A percentile compares a stretch with the other conserved stretches of the same genome.
These are phyloP conservation scores for Apodemus agrarius DNA, from an alignment of 2,797 vertebrate species.

Conservation along the genomic window DNA sequence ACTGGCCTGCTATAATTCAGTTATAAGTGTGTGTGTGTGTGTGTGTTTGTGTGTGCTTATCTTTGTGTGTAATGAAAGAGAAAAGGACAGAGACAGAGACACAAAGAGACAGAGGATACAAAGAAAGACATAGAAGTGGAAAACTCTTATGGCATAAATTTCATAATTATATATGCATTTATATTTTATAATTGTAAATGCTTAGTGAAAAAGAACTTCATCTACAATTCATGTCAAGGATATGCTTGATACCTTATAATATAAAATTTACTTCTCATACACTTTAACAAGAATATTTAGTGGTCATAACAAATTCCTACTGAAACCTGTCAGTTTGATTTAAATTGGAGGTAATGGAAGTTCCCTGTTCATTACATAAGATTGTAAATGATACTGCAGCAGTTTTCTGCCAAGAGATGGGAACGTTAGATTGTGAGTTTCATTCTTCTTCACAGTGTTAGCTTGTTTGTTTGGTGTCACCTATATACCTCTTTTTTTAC, in stretches of 20 bases:
- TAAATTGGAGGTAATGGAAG: conserved; percentile 79
- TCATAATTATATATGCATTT: not conserved
- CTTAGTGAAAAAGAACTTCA: not conserved
- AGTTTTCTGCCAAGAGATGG: conserved; percentile 48
- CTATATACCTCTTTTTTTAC: not conserved
- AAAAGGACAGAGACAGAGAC: not conserved
- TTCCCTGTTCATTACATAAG: conserved; percentile 68
- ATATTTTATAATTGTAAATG: conserved; percentile 5
- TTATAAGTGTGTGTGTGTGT: not conserved
- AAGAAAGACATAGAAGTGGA: not conserved
- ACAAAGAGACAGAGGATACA: not conserved
- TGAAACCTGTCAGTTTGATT: conserved; percentile 79
- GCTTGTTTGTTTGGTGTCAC: not conserved
- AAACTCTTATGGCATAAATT: not conserved
- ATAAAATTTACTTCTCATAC: conserved; percentile 44
- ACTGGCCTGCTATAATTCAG: not conserved
- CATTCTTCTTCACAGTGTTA: not conserved
- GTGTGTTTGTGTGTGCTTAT: not conserved
- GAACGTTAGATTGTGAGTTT: not conserved
- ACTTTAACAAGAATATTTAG: conserved; percentile 68
- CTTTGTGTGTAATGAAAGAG: not conserved
- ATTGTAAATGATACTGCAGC: not conserved
- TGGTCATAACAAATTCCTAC: conserved; percentile 65
- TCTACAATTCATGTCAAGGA: not conserved
- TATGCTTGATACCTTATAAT: not conserved